These are phyloP conservation scores for Drosophila bocqueti DNA, from an alignment of 1,140 invertebrate genomes.

Conservation along the genomic window DNA sequence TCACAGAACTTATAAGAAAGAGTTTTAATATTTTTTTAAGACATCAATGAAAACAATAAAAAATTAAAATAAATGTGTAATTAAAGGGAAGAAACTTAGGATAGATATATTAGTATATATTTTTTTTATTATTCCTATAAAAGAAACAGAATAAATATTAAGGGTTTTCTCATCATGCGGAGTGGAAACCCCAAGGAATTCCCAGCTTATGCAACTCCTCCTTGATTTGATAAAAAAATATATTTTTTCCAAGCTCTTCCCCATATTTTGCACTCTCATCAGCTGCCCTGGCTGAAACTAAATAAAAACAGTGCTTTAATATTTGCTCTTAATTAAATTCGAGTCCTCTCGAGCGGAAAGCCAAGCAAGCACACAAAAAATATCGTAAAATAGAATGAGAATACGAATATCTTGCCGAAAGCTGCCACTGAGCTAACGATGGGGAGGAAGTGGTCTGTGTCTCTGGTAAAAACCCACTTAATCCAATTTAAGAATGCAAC, in stretches of 20 bases:
- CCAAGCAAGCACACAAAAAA: constrained; percentile 44
- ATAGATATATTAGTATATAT: no score
- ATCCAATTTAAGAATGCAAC: constrained; percentile 81
- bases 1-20: not conserved
- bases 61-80: no score
- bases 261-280: constrained; percentile 3
- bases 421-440: constrained; percentile 15
- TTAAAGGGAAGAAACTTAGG: no score
- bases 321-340: constrained; percentile 80
- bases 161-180: no score
- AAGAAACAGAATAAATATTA: no score
- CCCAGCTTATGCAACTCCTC: not conserved
- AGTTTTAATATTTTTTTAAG: no score
- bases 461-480: constrained; percentile 72
- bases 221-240: not conserved
- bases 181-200: not conserved
- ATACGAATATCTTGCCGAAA: constrained; percentile 42
- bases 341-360: constrained; percentile 65
- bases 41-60: no score
- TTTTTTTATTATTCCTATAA: no score
- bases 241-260: not conserved
- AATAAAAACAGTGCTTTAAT: constrained; percentile 71
- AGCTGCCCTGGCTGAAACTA: constrained; percentile 12
- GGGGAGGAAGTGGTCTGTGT: constrained; percentile 7
- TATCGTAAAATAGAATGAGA: constrained; percentile 25